phyloP scores from a whole-genome alignment of 2,113 vertebrate genomes.

The Rhynchomys soricoides region DNA sequence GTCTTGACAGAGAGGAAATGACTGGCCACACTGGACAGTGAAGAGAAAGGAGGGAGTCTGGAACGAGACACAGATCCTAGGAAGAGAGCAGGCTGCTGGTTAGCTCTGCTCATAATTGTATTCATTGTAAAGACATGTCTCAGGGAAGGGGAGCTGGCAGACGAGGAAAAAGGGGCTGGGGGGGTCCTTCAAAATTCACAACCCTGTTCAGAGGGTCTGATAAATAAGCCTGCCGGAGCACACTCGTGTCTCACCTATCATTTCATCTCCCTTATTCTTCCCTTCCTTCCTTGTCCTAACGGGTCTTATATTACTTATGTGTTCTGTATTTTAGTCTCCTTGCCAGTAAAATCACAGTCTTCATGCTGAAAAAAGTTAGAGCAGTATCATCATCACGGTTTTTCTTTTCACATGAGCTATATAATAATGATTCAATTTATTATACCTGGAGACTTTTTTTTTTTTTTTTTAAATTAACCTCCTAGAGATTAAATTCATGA shows the following conservation, averaged over 20 bases:
- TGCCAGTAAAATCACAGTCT: neutral
- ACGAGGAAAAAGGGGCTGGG: neutral
- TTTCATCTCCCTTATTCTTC: neutral
- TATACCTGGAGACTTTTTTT: neutral
- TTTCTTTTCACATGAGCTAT: neutral
- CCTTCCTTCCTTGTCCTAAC: neutral
- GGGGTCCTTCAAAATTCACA: neutral
- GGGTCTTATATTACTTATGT: neutral
- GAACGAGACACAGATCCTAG: rapidly evolving
- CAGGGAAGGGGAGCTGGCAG: neutral
- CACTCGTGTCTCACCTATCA: rapidly evolving
- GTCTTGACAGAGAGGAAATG: rapidly evolving
- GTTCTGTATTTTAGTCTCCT: neutral
- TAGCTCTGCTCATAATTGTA: neutral
- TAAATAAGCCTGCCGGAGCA: neutral
- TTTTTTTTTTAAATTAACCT: neutral
- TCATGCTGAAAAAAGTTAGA: neutral
- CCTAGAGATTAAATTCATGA: neutral
- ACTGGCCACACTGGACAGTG: rapidly evolving
- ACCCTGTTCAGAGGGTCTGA: neutral
- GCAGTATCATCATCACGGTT: neutral
- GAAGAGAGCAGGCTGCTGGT: rapidly evolving
- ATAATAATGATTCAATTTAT: neutral
- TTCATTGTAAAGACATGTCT: neutral
- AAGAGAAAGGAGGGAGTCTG: rapidly evolving